Evolutionary conservation across 2,888 invertebrate species (phyloP).

Genomic region (Microctonus brassicae): DNA sequence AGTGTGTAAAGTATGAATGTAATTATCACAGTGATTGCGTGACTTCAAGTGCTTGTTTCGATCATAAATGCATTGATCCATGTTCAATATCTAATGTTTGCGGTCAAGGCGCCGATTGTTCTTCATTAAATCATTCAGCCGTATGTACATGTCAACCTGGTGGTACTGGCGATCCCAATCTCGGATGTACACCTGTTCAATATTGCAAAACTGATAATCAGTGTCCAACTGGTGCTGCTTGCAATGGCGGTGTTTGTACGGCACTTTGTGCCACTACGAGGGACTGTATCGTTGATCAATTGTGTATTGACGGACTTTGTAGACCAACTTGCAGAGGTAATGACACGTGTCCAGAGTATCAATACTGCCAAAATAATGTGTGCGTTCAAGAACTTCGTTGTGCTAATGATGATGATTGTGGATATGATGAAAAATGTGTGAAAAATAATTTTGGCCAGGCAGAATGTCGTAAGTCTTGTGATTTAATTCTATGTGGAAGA

Average conservation of each 20-base stretch:
- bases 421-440: slow-evolving; percentile 79
- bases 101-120: slow-evolving; percentile 84
- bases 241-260: slow-evolving; percentile 85
- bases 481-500: slow-evolving; percentile 82
- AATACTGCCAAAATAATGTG: slow-evolving; percentile 86
- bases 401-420: slow-evolving; percentile 80
- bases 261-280: slow-evolving; percentile 84
- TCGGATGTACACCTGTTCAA: slow-evolving; percentile 86
- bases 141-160: slow-evolving; percentile 88
- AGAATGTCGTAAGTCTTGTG: slow-evolving; percentile 83
- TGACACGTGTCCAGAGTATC: slow-evolving; percentile 86
- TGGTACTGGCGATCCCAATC: slow-evolving; percentile 86
- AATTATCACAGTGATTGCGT: slow-evolving; percentile 83
- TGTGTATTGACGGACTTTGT: slow-evolving; percentile 89
- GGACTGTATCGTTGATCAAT: slow-evolving; percentile 87
- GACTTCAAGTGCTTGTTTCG: slow-evolving; percentile 80
- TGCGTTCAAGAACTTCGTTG: slow-evolving; percentile 88
- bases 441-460: slow-evolving; percentile 80
- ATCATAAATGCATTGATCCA: slow-evolving; percentile 85
- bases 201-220: slow-evolving; percentile 86
- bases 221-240: slow-evolving; percentile 87
- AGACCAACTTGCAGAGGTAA: slow-evolving; percentile 81
- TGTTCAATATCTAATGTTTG: slow-evolving; percentile 86
- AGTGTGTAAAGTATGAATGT: slow-evolving; percentile 84
- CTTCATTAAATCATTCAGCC: slow-evolving; percentile 82